Evolutionary conservation across 1,140 invertebrate genomes (phyloP), one percentile per base, ranked within the genome.

Genomic region (Eueides isabella): DNA sequence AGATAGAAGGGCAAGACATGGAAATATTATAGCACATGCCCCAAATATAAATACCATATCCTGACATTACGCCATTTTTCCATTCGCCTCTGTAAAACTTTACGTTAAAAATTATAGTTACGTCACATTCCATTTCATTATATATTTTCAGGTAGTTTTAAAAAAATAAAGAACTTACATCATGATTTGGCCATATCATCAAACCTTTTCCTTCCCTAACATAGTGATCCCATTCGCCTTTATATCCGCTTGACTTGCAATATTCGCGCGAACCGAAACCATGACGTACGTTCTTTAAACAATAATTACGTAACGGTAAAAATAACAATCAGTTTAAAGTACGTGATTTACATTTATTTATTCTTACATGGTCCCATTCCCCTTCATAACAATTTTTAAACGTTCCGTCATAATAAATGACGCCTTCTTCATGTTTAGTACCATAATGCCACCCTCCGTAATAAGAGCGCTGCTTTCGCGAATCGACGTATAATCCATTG

Each of bases 31-130:
- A 86, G 79, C 91, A 92, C 5, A 92, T 82, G 63, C 92, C 90
- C 95, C 94, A 95, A 31, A 91, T 92, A 71, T 95, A 95, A 71
- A 93, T 91, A 0, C 95, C 94, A 66, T 93, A 91, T 14, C 94
- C 94, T 71, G 94, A 86, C 88, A 94, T 94, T n/a, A 87, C 82
- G 28, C 94, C 94, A 71, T 93, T 89, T 75, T 86, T 87, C 94
- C 95, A 95, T 80, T 94, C 91, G 1, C 95, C 95, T 69, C 83
- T 89, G 74, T 94, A 94, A 84, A 92, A 92, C 94, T 94, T 65
- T 23, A 16, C 12, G 63, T 55, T 23, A 55, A 55, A 55, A 55
- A 11, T 55, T 55, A 23, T 55, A 55, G 11, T 26, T 55, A 55
- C 23, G 9, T 55, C 16, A 48, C 11, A 41, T 41, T 6, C 7